These are phyloP conservation scores for Bombus breviceps DNA, from an alignment of 1,140 invertebrate genomes.

Conservation along the genomic window DNA sequence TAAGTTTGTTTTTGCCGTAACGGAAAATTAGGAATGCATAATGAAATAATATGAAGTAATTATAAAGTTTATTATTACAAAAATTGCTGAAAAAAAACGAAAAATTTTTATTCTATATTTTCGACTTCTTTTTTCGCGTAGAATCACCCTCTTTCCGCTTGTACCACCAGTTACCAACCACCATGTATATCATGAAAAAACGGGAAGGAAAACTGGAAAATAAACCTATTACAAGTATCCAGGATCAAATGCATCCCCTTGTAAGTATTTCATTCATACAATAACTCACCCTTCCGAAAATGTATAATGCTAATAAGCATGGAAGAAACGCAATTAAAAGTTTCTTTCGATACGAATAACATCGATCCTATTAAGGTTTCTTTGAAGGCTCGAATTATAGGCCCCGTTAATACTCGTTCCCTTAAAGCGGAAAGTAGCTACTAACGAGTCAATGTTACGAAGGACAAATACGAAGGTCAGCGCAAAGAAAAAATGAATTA, in stretches of 20 bases:
- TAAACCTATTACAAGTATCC: too few species aligned
- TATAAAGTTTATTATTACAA: too few species aligned
- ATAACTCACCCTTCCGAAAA: background rate
- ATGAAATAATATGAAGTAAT: too few species aligned
- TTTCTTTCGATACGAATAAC: background rate
- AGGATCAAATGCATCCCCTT: too few species aligned
- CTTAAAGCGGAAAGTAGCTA: conserved; percentile 29
- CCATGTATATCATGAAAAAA: background rate
- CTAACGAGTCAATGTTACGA: conserved; percentile 61
- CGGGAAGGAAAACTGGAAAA: too few species aligned
- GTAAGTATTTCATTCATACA: background rate
- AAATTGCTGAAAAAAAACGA: too few species aligned
- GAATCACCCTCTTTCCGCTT: too few species aligned
- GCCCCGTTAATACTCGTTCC: conserved; percentile 14
- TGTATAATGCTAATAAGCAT: background rate
- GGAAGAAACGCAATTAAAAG: conserved; percentile 23
- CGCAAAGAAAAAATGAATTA: conserved; percentile 33
- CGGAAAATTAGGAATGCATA: too few species aligned
- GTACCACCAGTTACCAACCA: too few species aligned
- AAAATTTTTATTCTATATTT: too few species aligned
- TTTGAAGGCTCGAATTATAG: conserved; percentile 30
- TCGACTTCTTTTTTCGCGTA: too few species aligned
- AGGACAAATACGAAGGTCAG: conserved; percentile 13
- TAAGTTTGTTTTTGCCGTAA: too few species aligned
- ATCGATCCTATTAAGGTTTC: conserved; percentile 10